phyloP scores from a whole-genome alignment of 2,797 vertebrate genomes.

The Sebastes elongatus region DNA sequence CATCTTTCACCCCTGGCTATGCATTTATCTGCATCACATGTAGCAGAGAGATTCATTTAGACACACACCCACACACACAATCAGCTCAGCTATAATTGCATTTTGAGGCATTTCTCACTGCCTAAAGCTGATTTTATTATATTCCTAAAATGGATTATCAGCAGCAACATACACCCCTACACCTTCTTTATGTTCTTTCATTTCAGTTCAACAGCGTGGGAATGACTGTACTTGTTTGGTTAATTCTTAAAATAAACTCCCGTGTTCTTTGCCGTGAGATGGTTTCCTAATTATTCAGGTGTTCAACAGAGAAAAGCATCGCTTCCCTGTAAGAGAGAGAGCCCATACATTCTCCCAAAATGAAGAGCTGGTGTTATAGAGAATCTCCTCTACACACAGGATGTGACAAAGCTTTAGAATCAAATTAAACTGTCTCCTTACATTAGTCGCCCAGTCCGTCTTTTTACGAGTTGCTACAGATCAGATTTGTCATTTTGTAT shows the following conservation, averaged over 20 bases:
- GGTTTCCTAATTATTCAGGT: neutral
- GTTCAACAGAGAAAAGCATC: neutral
- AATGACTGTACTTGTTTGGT: neutral
- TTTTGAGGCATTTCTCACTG: constrained; percentile 7
- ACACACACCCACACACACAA: neutral
- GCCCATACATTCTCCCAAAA: neutral
- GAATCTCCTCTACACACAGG: neutral
- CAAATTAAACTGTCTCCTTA: neutral
- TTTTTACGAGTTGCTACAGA: neutral
- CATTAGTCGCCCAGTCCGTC: neutral
- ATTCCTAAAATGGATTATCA: constrained; percentile 7
- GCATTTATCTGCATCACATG: neutral
- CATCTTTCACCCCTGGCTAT: neutral
- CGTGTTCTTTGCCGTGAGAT: neutral
- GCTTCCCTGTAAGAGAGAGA: neutral
- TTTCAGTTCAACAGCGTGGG: neutral
- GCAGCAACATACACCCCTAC: neutral
- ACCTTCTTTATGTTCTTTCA: neutral
- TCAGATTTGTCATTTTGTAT: neutral
- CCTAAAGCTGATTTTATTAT: constrained; percentile 6
- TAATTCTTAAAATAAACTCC: neutral
- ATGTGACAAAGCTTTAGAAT: neutral
- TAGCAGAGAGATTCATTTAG: neutral
- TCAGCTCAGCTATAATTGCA: constrained; percentile 13
- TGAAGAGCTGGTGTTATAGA: neutral